Percentiles rank a stretch among this genome's conserved stretches.
These are phyloP conservation scores for Corydoras sp. DNA, from an alignment of 2,113 vertebrate species.

Conservation along the genomic window DNA sequence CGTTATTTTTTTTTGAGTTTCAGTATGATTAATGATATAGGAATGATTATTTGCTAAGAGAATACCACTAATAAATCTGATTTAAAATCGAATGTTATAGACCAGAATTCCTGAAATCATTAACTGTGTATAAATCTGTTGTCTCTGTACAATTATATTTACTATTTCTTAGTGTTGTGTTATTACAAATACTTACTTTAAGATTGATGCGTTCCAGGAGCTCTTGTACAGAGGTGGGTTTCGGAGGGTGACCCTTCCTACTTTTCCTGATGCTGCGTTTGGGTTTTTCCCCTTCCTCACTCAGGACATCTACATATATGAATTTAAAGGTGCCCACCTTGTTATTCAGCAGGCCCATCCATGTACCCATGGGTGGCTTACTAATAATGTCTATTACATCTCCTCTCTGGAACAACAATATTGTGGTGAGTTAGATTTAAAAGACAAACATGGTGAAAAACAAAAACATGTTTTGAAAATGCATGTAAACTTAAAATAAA, in stretches of 20 bases:
- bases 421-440: not conserved
- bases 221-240: conserved; percentile 92
- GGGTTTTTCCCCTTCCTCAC: conserved; percentile 82
- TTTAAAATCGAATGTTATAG: too few species aligned
- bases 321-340: conserved; percentile 98
- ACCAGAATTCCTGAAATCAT: too few species aligned
- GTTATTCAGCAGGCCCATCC: conserved; percentile 94
- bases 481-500: too few species aligned
- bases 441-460: too few species aligned
- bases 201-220: conserved; percentile 90
- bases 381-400: conserved; percentile 96
- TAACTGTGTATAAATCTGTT: too few species aligned
- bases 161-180: too few species aligned
- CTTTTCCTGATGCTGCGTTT: conserved; percentile 76
- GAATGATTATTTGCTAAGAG: too few species aligned
- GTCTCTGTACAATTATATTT: too few species aligned
- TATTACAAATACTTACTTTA: conserved; percentile 64
- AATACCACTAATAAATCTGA: too few species aligned
- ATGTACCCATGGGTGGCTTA: conserved; percentile 96
- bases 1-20: too few species aligned
- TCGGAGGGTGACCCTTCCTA: conserved; percentile 78
- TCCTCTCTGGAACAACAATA: conserved; percentile 70
- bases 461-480: too few species aligned
- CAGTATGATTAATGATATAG: too few species aligned
- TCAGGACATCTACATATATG: conserved; percentile 91